phyloP scores from a whole-genome alignment of 2,113 vertebrate species.

The Perca flavescens region DNA sequence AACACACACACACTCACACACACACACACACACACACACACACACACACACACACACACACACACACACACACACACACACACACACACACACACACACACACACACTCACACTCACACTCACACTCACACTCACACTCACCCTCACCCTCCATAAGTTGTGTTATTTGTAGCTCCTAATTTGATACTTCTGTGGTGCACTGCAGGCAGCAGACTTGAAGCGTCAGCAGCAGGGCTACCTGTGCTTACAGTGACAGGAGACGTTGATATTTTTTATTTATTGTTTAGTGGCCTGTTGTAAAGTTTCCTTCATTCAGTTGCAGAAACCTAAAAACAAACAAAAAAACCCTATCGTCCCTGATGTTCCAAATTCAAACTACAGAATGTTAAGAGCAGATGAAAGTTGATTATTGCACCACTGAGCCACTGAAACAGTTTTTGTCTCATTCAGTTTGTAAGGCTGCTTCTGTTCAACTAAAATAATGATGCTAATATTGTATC shows the following conservation, averaged over 20 bases:
- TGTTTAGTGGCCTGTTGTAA: slow-evolving; percentile 17
- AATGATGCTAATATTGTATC: not conserved
- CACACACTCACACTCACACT: not conserved
- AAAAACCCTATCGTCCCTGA: not conserved
- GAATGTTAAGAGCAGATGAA: not conserved
- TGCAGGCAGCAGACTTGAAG: slow-evolving; percentile 52
- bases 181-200: slow-evolving; percentile 44
- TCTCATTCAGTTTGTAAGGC: not conserved
- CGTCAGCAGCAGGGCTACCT: slow-evolving; percentile 50
- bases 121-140: not conserved
- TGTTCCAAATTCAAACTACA: slow-evolving; percentile 4
- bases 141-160: slow-evolving; percentile 3
- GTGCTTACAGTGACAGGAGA: slow-evolving; percentile 48
- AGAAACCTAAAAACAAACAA: not conserved
- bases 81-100: not conserved
- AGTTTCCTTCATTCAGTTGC: slow-evolving; percentile 9
- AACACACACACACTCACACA: not conserved
- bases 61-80: too few species aligned
- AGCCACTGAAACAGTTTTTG: not conserved
- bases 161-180: slow-evolving; percentile 48
- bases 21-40: not conserved
- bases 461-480: not conserved
- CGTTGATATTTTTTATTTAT: slow-evolving; percentile 55
- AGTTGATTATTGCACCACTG: slow-evolving; percentile 4
- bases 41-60: too few species aligned